phyloP scores from a whole-genome alignment of 1,140 invertebrate species.

The Atta texana region DNA sequence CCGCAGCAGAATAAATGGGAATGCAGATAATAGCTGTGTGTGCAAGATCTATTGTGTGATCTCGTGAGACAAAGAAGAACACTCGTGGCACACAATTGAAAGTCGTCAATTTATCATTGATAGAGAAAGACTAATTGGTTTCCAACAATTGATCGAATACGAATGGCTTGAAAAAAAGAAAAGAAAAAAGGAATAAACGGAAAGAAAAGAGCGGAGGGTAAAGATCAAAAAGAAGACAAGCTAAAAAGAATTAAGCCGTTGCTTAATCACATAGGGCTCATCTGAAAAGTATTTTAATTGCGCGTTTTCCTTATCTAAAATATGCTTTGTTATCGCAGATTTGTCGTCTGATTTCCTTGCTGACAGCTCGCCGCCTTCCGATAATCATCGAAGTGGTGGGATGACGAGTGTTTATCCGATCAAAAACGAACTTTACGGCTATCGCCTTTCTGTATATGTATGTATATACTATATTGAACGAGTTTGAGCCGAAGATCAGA shows the following conservation, averaged over 20 bases:
- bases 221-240: conserved; percentile 26
- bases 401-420: conserved; percentile 63
- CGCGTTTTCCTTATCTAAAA: conserved; percentile 81
- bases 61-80: conserved; percentile 36
- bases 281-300: conserved; percentile 83
- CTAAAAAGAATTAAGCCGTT: conserved; percentile 24
- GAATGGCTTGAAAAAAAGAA: background rate
- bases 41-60: background rate
- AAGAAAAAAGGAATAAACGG: background rate
- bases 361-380: conserved; percentile 77
- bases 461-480: background rate
- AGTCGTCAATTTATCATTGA: conserved; percentile 43
- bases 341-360: conserved; percentile 81
- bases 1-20: conserved; percentile 31
- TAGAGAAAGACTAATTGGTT: background rate
- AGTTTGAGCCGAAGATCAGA: background rate
- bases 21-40: conserved; percentile 30
- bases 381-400: conserved; percentile 74
- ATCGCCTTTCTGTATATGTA: background rate
- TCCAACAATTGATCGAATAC: background rate
- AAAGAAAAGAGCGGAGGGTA: background rate
- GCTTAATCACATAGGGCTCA: conserved; percentile 79
- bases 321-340: conserved; percentile 80
- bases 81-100: background rate
- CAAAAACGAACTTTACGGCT: conserved; percentile 12